Evolutionary conservation across 2,888 invertebrate genomes (phyloP), one percentile per base, ranked within the genome.

Genomic region (Campoplex capitator): DNA sequence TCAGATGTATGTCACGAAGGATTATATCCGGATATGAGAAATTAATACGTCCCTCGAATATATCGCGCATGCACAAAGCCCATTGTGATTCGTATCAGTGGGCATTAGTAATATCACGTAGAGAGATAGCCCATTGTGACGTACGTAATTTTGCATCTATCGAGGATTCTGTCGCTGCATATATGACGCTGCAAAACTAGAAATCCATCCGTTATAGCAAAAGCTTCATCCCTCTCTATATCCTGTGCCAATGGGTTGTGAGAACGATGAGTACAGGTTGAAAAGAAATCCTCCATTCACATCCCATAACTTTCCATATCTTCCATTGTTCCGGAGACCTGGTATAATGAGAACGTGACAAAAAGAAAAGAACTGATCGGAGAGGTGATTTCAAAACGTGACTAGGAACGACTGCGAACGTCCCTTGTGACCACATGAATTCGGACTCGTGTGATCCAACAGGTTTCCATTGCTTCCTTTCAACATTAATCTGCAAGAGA

Each of bases 21-120:
- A 80, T 80, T 65, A 65, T 65, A 18, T 13, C 54, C 45, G 51
- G 42, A 70, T 78, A 74, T 62, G 79, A 80, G 51, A 76, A 73
- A 86, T 86, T 71, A 83, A 74, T 84, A 74, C 84, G 79, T 23
- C 48, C 58, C 45, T 74, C 73, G 54, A 45, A 45, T 78, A 32
- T 65, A 38, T 68, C 13, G 42, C 78, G 48, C 75, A 51, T 84
- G 48, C 74, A 73, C 78, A 73, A 65, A 78, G 65, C 73, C 74
- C 68, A 75, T 58, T 74, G 62, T 81, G 65, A 68, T 84, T 79
- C 73, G 9, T 45, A 56, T 56, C 48, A 45, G 18, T 18, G 51
- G 48, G 28, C 71, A 78, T 78, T 74, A 78, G 45, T 71, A 45
- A 56, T 73, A 84, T 73, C 78, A 56, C 65, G 74, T 35, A 23